These are phyloP conservation scores for Belonocnema kinseyi DNA, from an alignment of 1,140 invertebrate species.

Conservation along the genomic window DNA sequence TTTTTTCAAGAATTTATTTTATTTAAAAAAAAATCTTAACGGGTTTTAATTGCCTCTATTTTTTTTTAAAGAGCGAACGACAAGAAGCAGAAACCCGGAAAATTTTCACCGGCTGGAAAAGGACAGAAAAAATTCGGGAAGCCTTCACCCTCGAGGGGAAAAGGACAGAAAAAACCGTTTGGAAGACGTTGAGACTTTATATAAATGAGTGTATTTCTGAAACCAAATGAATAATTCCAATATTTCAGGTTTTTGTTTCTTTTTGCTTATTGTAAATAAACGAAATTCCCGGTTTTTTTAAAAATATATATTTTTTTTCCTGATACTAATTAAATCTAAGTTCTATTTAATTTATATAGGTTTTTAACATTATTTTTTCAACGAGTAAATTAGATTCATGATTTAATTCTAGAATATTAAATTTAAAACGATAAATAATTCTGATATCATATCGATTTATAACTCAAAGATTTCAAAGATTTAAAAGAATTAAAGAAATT, in stretches of 20 bases:
- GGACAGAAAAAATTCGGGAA: conserved; percentile 34
- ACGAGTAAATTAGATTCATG: too few relatives aligned
- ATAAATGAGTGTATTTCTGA: conserved; percentile 11
- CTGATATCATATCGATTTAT: too few relatives aligned
- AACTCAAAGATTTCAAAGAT: too few relatives aligned
- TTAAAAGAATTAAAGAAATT: too few relatives aligned
- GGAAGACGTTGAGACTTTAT: conserved; percentile 30
- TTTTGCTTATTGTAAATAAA: conserved; percentile 20
- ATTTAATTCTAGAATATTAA: too few relatives aligned
- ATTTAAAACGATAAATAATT: too few relatives aligned
- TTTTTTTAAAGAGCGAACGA: conserved; percentile 36
- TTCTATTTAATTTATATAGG: too few relatives aligned
- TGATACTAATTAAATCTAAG: too few relatives aligned
- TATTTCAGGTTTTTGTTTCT: neutral
- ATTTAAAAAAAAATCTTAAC: too few relatives aligned
- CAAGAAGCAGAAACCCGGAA: conserved; percentile 57
- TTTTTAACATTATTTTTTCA: too few relatives aligned
- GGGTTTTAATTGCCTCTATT: too few relatives aligned
- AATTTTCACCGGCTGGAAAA: conserved; percentile 47
- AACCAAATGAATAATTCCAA: conserved; percentile 29
- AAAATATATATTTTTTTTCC: too few relatives aligned
- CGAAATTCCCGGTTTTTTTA: neutral
- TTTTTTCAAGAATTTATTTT: neutral
- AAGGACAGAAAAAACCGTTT: conserved; percentile 31
- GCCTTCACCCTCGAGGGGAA: conserved; percentile 3